Evolutionary conservation across 2,888 invertebrate genomes (phyloP).

Genomic region (Neoaliturus tenellus): DNA sequence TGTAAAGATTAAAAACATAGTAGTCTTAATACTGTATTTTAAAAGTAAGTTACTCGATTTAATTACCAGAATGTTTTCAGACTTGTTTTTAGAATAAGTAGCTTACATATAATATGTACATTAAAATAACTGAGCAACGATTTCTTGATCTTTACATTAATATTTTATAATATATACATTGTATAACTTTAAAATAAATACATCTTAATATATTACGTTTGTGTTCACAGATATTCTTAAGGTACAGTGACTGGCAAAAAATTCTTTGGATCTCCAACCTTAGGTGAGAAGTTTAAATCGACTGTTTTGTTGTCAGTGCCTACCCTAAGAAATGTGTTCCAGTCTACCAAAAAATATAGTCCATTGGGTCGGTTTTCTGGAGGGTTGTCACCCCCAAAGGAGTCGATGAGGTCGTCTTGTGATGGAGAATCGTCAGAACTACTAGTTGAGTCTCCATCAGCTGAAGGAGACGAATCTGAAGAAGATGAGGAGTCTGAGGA

Average conservation of each 20-base stretch:
- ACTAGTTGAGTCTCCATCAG: conserved; percentile 15
- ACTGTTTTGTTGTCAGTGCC: conserved; percentile 80
- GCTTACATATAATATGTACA: too few relatives aligned
- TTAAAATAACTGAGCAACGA: conserved; percentile 3
- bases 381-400: conserved; percentile 81
- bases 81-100: too few relatives aligned
- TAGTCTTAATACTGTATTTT: too few relatives aligned
- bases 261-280: conserved; percentile 86
- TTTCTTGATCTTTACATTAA: neutral
- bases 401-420: conserved; percentile 82
- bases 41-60: too few relatives aligned
- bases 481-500: conserved; percentile 47
- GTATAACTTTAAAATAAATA: conserved; percentile 2
- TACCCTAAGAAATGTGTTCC: conserved; percentile 91
- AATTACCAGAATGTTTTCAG: too few relatives aligned
- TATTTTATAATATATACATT: neutral
- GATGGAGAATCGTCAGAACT: conserved; percentile 71
- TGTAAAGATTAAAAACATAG: too few relatives aligned
- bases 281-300: conserved; percentile 87
- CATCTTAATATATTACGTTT: neutral
- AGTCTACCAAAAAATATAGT: conserved; percentile 90
- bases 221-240: conserved; percentile 71
- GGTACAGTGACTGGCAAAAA: conserved; percentile 86
- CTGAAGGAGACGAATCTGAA: conserved; percentile 37
- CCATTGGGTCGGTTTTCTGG: conserved; percentile 80